These are phyloP conservation scores for Erebia epiphron DNA, from an alignment of 2,888 invertebrate genomes.

Conservation along the genomic window DNA sequence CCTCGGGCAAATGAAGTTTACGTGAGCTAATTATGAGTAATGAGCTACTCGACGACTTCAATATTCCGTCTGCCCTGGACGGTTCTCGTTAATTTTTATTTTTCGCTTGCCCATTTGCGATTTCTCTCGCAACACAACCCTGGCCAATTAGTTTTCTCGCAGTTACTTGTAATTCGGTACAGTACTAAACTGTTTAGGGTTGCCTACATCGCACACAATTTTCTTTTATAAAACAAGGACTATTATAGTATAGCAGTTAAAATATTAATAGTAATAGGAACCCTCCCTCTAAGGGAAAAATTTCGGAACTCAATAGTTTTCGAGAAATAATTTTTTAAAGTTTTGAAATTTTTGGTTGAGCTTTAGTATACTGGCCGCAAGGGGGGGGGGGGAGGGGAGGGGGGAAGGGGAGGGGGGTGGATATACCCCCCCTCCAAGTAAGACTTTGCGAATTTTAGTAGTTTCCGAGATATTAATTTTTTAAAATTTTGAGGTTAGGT, in stretches of 20 bases:
- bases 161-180: conserved; percentile 43
- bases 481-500: no score
- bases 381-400: no score
- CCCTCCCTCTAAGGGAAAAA: no score
- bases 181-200: conserved; percentile 25
- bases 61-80: conserved; percentile 53
- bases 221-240: conserved; percentile 8
- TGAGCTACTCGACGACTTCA: conserved; percentile 59
- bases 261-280: no score
- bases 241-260: not conserved
- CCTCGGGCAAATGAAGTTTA: conserved; percentile 63
- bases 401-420: no score
- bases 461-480: no score
- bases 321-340: no score
- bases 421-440: no score
- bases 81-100: conserved; percentile 55
- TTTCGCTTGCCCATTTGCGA: conserved; percentile 44
- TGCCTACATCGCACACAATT: not conserved
- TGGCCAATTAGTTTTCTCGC: conserved; percentile 47
- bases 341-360: no score
- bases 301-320: no score
- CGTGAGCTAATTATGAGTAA: conserved; percentile 72
- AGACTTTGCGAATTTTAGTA: no score
- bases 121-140: conserved; percentile 43
- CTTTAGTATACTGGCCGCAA: no score